These are phyloP conservation scores for Slavum lentiscoides DNA, from an alignment of 2,888 invertebrate species.

Conservation along the genomic window DNA sequence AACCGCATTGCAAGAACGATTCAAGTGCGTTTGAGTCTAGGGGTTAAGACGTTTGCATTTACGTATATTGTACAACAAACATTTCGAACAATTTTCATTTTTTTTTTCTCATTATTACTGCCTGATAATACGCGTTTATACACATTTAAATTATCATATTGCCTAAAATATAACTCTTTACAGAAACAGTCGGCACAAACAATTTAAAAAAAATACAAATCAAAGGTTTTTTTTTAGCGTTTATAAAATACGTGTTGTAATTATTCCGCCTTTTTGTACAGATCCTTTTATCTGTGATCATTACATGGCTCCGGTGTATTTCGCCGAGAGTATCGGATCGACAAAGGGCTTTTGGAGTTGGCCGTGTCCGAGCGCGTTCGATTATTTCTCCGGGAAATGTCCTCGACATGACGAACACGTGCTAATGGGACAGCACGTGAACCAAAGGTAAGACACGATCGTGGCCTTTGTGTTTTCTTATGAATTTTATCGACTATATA, in stretches of 20 bases:
- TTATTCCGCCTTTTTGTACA: neutral
- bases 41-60: too few species aligned
- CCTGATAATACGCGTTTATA: too few species aligned
- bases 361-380: slow-evolving; percentile 61
- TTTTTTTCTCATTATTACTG: too few species aligned
- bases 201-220: too few species aligned
- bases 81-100: too few species aligned
- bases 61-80: too few species aligned
- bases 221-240: too few species aligned
- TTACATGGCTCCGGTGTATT: slow-evolving; percentile 68
- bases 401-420: slow-evolving; percentile 44
- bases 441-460: slow-evolving; percentile 54
- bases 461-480: neutral
- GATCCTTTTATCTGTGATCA: slow-evolving; percentile 53
- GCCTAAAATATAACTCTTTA: too few species aligned
- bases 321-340: slow-evolving; percentile 68
- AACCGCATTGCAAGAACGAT: slow-evolving; percentile 68
- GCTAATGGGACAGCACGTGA: slow-evolving; percentile 56
- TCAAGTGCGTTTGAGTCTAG: neutral
- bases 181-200: too few species aligned
- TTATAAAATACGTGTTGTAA: too few species aligned
- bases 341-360: slow-evolving; percentile 70
- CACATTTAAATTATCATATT: too few species aligned
- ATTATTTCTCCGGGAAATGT: slow-evolving; percentile 55
- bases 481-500: too few species aligned